A percentile compares a stretch with the other conserved stretches of the same genome.
Evolutionary conservation across 2,797 vertebrate species (phyloP).

Genomic region (Alcedo quadribrachys): DNA sequence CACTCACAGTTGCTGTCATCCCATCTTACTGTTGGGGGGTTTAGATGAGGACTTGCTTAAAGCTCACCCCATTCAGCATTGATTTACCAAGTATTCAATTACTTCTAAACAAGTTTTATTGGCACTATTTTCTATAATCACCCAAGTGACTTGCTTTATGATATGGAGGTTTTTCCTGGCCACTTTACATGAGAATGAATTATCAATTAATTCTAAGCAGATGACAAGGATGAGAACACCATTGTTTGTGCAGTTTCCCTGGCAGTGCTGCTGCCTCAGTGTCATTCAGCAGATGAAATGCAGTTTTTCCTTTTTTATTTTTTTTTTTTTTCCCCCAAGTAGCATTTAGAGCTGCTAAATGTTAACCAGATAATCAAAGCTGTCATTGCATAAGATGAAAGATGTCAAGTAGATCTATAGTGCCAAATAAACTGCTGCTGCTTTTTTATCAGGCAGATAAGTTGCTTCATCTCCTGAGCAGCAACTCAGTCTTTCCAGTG

Average conservation of each 20-base stretch:
- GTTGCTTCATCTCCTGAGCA: background rate
- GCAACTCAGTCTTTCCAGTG: background rate
- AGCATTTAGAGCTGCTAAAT: conserved; percentile 11
- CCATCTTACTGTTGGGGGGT: background rate
- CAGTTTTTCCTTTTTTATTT: background rate
- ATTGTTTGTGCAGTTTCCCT: background rate
- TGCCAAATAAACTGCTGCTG: background rate
- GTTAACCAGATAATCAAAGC: conserved; percentile 3
- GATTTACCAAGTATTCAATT: background rate
- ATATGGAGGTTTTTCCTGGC: background rate
- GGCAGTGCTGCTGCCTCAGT: background rate
- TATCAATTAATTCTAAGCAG: background rate
- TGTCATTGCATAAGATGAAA: background rate
- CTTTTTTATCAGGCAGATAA: background rate
- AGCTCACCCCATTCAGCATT: background rate
- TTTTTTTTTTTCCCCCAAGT: background rate
- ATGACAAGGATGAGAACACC: background rate
- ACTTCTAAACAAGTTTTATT: background rate
- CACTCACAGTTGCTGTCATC: background rate
- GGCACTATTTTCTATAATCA: too few species aligned
- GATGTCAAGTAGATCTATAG: background rate
- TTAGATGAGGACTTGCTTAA: background rate
- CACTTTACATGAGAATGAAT: background rate
- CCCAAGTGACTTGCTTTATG: background rate
- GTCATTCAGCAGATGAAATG: background rate